Conservation (phyloP, 2,113 vertebrate genomes). For the Bufo bufo region DNA sequence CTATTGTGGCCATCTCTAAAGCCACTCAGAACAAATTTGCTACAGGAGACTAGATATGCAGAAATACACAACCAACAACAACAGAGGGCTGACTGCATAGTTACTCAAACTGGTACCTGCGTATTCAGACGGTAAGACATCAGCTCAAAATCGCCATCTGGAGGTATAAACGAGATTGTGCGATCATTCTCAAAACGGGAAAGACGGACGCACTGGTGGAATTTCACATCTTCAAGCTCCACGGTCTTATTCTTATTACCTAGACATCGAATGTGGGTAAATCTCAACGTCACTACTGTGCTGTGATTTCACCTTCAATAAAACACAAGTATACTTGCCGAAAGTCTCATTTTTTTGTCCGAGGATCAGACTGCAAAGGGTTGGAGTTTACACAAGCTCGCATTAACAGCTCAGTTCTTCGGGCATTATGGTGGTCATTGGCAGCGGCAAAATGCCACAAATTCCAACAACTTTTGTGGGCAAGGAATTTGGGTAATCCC, state of each 20-base stretch:
- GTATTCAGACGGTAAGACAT: constrained; percentile 95
- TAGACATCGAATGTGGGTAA: constrained; percentile 59
- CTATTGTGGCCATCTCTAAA: too few species aligned
- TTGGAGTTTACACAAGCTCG: background rate
- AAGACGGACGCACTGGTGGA: constrained; percentile 92
- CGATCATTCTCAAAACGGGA: constrained; percentile 91
- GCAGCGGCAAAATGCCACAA: background rate
- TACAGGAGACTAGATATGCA: background rate
- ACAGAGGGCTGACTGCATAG: background rate
- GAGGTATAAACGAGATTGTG: constrained; percentile 93
- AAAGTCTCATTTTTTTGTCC: background rate
- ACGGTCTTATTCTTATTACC: constrained; percentile 90
- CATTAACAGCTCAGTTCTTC: background rate
- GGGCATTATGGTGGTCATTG: too few species aligned
- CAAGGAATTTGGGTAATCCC: background rate
- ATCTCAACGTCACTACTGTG: background rate
- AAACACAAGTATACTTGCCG: background rate
- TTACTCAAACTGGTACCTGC: constrained; percentile 70
- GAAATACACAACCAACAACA: background rate
- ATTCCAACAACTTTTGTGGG: background rate
- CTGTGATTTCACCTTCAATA: background rate
- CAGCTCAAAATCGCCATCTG: constrained; percentile 90
- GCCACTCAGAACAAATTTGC: background rate
- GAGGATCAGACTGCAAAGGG: background rate
- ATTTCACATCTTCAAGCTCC: constrained; percentile 92